A percentile compares a stretch with the other conserved stretches of the same genome.
phyloP scores from a whole-genome alignment of 2,888 invertebrate species.

The Malachius bipustulatus region DNA sequence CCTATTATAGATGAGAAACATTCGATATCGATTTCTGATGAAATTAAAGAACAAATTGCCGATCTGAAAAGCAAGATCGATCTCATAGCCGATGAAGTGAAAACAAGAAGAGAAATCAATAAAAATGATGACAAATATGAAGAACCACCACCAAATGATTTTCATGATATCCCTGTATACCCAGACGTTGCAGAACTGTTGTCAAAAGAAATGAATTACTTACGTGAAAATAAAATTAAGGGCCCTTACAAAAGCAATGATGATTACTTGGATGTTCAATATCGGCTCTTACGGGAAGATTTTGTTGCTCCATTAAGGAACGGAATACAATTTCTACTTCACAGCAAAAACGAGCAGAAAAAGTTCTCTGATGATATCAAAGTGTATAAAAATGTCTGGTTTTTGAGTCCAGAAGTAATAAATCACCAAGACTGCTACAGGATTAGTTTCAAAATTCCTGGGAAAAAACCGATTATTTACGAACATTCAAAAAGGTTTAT shows the following conservation, averaged over 20 bases:
- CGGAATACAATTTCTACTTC: constrained; percentile 40
- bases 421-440: constrained; percentile 16
- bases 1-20: constrained; percentile 21
- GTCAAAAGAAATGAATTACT: constrained; percentile 31
- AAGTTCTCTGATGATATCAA: constrained; percentile 7
- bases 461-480: constrained; percentile 31
- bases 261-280: constrained; percentile 71
- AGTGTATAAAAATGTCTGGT: constrained; percentile 12
- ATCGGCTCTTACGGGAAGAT: constrained; percentile 67
- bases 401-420: constrained; percentile 15
- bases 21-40: too few species aligned
- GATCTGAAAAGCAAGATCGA: constrained; percentile 28
- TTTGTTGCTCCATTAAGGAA: constrained; percentile 60
- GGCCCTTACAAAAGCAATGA: constrained; percentile 52
- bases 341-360: too few species aligned
- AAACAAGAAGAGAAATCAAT: too few species aligned
- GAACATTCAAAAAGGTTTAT: constrained; percentile 48
- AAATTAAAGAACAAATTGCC: constrained; percentile 35
- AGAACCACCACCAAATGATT: constrained; percentile 39
- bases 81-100: too few species aligned
- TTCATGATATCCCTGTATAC: constrained; percentile 44
- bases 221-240: constrained; percentile 46
- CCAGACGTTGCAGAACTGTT: constrained; percentile 38
- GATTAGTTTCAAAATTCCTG: constrained; percentile 18
- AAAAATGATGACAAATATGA: too few species aligned